Evolutionary conservation across 1,140 invertebrate species (phyloP).

Genomic region (Leptopilina clavipes): DNA sequence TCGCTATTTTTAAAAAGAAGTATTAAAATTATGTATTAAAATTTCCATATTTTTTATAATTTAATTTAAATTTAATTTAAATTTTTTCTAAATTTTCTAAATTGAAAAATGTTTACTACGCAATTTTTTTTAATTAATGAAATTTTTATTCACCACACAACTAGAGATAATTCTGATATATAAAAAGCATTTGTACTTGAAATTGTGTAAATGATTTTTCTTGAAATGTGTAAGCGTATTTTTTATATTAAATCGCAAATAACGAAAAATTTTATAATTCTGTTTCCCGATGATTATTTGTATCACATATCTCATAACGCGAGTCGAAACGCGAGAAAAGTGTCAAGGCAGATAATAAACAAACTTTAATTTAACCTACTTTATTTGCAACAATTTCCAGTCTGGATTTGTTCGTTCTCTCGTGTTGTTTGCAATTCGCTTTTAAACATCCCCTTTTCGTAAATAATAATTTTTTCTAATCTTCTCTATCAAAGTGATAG

Average conservation of each 20-base stretch:
- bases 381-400: not conserved
- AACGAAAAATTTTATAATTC: constrained; percentile 2
- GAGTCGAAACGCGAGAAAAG: constrained; percentile 22
- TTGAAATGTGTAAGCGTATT: not conserved
- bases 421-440: not conserved
- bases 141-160: too few species aligned
- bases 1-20: too few species aligned
- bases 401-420: constrained; percentile 1
- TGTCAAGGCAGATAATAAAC: constrained; percentile 26
- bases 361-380: constrained; percentile 30
- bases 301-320: constrained; percentile 24
- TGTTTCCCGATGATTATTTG: constrained; percentile 1
- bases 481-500: too few species aligned
- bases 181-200: too few species aligned
- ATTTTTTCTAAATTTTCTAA: too few species aligned
- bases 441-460: not conserved
- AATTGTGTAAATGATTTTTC: too few species aligned
- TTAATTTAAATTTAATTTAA: too few species aligned
- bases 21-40: too few species aligned
- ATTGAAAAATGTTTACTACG: too few species aligned
- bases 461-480: not conserved
- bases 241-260: not conserved
- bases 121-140: too few species aligned
- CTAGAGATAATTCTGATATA: too few species aligned
- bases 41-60: too few species aligned